phyloP scores from a whole-genome alignment of 2,888 invertebrate species.

The Chouioia cunea region DNA sequence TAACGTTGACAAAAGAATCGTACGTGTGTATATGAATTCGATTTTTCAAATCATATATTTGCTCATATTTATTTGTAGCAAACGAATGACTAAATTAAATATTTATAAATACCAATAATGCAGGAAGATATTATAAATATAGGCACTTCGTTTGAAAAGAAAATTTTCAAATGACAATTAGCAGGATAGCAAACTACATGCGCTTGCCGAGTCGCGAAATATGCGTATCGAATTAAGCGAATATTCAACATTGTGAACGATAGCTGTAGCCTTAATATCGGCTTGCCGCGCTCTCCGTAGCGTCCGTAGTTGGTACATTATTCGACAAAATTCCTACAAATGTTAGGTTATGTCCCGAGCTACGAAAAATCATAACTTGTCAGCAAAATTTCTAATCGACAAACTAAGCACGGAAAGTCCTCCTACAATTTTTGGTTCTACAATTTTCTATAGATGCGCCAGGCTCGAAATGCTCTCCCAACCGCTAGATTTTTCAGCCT shows the following conservation, averaged over 20 bases:
- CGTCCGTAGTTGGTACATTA: conserved; percentile 62
- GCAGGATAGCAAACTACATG: no score
- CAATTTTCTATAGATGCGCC: conserved; percentile 57
- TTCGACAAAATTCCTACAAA: conserved; percentile 42
- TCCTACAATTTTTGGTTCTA: conserved; percentile 59
- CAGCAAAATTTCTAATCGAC: conserved; percentile 28
- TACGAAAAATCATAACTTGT: conserved; percentile 58
- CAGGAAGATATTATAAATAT: no score
- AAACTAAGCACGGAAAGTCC: conserved; percentile 60
- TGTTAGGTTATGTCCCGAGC: conserved; percentile 55
- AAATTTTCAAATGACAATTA: no score
- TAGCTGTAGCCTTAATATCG: conserved; percentile 39
- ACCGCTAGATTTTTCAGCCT: conserved; percentile 7
- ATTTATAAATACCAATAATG: no score
- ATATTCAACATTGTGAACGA: conserved; percentile 35
- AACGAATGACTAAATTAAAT: no score
- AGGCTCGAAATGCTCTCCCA: conserved; percentile 54
- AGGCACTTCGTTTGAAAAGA: no score
- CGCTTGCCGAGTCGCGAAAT: no score
- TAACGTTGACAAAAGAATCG: no score
- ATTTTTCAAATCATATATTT: no score
- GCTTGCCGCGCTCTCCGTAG: conserved; percentile 58
- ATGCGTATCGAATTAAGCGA: not conserved
- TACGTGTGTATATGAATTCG: no score
- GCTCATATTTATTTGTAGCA: no score